Conservation (phyloP, 2,113 vertebrate species). For the Pseudopipra pipra region DNA sequence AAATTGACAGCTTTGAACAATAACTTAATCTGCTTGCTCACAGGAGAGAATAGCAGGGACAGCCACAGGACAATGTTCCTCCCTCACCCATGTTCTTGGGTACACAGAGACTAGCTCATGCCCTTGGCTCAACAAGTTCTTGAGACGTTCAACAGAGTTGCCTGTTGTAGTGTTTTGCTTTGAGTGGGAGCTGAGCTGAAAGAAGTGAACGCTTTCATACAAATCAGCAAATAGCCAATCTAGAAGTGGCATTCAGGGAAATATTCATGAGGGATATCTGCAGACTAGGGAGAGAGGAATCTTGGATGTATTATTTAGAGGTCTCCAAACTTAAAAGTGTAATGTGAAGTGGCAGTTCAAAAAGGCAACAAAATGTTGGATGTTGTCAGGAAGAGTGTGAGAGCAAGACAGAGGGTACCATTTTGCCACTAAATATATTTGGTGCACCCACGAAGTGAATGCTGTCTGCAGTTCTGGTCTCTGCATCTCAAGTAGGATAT, state of each 20-base stretch:
- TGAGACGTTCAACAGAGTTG: background rate
- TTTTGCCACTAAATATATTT: background rate
- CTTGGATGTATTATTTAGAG: background rate
- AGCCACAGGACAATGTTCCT: background rate
- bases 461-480: background rate
- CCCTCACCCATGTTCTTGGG: background rate
- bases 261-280: background rate
- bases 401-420: background rate
- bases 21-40: constrained; percentile 3
- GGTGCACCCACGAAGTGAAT: background rate
- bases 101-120: background rate
- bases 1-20: constrained; percentile 22
- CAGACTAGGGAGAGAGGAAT: background rate
- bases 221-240: background rate
- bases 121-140: background rate
- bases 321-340: background rate
- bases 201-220: background rate
- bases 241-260: background rate
- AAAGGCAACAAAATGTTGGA: background rate
- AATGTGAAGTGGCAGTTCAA: background rate
- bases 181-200: background rate
- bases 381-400: background rate
- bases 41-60: background rate
- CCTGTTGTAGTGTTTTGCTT: background rate
- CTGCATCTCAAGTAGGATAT: background rate